Evolutionary conservation across 2,797 vertebrate genomes (phyloP).

Genomic region (Geotrypetes seraphini): DNA sequence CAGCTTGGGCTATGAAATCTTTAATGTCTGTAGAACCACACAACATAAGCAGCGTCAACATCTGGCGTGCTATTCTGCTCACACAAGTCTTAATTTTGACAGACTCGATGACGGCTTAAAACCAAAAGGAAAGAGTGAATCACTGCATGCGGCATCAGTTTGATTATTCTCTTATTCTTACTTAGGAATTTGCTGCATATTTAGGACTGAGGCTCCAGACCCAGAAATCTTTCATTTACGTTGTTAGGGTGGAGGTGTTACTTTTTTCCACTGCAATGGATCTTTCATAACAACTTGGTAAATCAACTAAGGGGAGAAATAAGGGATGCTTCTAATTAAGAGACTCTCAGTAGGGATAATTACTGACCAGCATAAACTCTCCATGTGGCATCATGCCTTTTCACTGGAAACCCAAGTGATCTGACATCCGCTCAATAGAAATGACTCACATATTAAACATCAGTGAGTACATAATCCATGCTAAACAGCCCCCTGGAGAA

Average conservation of each 20-base stretch:
- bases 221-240: background rate
- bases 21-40: slow-evolving; percentile 15
- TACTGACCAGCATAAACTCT: background rate
- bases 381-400: slow-evolving; percentile 1
- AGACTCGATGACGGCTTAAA: slow-evolving; percentile 16
- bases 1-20: slow-evolving; percentile 17
- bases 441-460: slow-evolving; percentile 6
- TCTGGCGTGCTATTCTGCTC: slow-evolving; percentile 23
- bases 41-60: slow-evolving; percentile 35
- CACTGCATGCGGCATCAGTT: slow-evolving; percentile 3
- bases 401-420: background rate
- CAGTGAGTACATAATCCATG: background rate
- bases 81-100: slow-evolving; percentile 23
- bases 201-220: background rate
- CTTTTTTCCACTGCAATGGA: background rate
- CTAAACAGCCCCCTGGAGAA: background rate
- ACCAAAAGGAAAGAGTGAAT: slow-evolving; percentile 27
- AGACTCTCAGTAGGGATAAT: slow-evolving; percentile 3
- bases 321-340: slow-evolving; percentile 1
- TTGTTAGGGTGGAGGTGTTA: background rate
- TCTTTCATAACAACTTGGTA: background rate
- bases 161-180: slow-evolving; percentile 6
- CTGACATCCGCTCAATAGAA: slow-evolving; percentile 3
- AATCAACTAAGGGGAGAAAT: slow-evolving; percentile 1
- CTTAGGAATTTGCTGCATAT: background rate